Conservation (phyloP, 2,797 vertebrate genomes). For the Enteromius viviparus region DNA sequence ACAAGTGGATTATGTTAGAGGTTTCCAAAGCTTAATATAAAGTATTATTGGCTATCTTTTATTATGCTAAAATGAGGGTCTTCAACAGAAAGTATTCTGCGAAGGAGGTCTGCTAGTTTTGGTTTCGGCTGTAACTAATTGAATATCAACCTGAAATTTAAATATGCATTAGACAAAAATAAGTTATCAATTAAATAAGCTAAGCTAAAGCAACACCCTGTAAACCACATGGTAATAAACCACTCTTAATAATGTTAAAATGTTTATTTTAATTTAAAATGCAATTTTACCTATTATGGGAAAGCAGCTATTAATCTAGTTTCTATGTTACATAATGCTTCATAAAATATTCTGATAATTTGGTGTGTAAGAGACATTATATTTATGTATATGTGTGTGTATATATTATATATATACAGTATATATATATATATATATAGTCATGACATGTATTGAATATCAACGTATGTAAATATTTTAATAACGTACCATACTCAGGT, state of each 20-base stretch:
- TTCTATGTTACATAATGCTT: neutral
- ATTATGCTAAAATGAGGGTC: neutral
- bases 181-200: neutral
- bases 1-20: conserved; percentile 12
- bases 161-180: neutral
- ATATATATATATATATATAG: too few relatives aligned
- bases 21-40: conserved; percentile 22
- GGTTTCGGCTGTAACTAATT: neutral
- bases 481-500: neutral
- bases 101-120: neutral
- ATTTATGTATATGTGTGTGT: too few relatives aligned
- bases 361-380: neutral
- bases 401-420: too few relatives aligned
- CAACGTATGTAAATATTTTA: neutral
- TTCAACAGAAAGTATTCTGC: neutral
- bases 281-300: neutral
- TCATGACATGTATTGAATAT: too few relatives aligned
- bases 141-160: neutral
- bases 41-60: neutral
- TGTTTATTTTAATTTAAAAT: neutral
- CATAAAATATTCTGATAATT: neutral
- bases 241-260: neutral
- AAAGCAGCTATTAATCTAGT: neutral
- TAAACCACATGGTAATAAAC: neutral
- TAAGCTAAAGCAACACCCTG: neutral